Evolutionary conservation across 2,888 invertebrate species (phyloP).

Genomic region (Rhaphigaster nebulosa): DNA sequence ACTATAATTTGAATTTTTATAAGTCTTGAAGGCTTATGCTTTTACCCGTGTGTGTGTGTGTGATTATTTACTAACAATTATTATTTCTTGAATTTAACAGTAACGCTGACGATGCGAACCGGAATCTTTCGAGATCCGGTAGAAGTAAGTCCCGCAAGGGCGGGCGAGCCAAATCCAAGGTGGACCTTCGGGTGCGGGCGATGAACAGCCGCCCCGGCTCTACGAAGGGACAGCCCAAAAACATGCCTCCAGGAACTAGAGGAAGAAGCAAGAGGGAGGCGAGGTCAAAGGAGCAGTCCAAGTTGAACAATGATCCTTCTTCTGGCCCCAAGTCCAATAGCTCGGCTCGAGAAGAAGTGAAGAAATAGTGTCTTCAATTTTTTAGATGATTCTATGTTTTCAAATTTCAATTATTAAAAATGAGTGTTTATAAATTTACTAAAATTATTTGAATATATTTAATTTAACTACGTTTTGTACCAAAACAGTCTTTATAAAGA

Average conservation of each 20-base stretch:
- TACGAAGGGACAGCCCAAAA: not conserved
- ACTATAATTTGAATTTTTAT: too few relatives aligned
- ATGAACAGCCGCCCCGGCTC: not conserved
- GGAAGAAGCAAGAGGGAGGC: not conserved
- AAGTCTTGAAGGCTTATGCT: too few relatives aligned
- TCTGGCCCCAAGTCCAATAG: not conserved
- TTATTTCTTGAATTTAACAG: not conserved
- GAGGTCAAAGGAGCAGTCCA: not conserved
- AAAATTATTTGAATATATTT: not conserved
- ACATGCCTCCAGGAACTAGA: not conserved
- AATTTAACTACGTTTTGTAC: too few relatives aligned
- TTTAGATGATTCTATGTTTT: not conserved
- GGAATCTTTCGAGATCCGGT: not conserved
- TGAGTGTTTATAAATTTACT: not conserved
- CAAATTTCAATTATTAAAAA: not conserved
- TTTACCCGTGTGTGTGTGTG: too few relatives aligned
- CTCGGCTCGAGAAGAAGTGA: not conserved
- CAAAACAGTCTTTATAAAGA: too few relatives aligned
- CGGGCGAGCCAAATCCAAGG: not conserved
- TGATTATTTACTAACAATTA: too few relatives aligned
- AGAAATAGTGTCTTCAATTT: not conserved
- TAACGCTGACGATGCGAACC: not conserved
- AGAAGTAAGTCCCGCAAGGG: constrained; percentile 7
- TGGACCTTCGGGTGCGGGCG: not conserved
- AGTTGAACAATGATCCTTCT: not conserved